A percentile compares a stretch with the other conserved stretches of the same genome.
Evolutionary conservation across 2,113 vertebrate species (phyloP).

Genomic region (Archocentrus centrarchus): DNA sequence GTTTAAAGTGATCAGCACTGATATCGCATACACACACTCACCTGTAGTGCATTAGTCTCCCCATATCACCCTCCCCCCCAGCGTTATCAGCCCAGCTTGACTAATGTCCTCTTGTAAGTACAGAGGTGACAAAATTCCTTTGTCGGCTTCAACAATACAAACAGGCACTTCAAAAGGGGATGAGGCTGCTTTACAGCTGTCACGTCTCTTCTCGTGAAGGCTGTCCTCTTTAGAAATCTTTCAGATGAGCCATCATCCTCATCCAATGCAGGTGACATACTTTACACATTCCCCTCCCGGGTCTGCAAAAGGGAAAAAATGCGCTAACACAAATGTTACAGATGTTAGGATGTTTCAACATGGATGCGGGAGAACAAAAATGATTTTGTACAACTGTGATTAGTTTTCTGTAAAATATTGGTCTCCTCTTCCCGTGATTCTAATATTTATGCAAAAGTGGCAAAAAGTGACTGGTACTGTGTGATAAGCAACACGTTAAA

Average conservation of each 20-base stretch:
- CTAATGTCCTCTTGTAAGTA: conserved; percentile 71
- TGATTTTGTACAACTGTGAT: neutral
- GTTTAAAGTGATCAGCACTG: neutral
- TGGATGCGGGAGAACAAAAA: neutral
- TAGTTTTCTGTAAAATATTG: neutral
- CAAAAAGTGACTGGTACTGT: conserved; percentile 38
- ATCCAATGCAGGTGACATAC: conserved; percentile 57
- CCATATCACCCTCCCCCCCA: neutral
- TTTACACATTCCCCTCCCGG: conserved; percentile 39
- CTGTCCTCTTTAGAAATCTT: conserved; percentile 56
- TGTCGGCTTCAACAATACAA: conserved; percentile 79
- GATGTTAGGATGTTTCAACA: conserved; percentile 40
- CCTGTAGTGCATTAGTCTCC: conserved; percentile 32
- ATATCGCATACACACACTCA: conserved; percentile 5
- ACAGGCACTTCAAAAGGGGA: conserved; percentile 80
- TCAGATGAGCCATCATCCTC: conserved; percentile 60
- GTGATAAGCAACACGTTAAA: conserved; percentile 63
- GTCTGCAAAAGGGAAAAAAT: conserved; percentile 45
- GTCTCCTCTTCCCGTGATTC: neutral
- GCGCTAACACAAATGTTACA: conserved; percentile 4
- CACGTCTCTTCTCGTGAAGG: conserved; percentile 63
- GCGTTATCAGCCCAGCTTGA: conserved; percentile 57
- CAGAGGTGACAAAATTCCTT: conserved; percentile 78
- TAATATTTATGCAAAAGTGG: conserved; percentile 7
- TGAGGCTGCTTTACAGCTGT: conserved; percentile 75